Percentiles rank a stretch among this genome's conserved stretches.
Conservation (phyloP, 64 coral and sea anemone genomes). For the Astreopora myriophthalma region DNA sequence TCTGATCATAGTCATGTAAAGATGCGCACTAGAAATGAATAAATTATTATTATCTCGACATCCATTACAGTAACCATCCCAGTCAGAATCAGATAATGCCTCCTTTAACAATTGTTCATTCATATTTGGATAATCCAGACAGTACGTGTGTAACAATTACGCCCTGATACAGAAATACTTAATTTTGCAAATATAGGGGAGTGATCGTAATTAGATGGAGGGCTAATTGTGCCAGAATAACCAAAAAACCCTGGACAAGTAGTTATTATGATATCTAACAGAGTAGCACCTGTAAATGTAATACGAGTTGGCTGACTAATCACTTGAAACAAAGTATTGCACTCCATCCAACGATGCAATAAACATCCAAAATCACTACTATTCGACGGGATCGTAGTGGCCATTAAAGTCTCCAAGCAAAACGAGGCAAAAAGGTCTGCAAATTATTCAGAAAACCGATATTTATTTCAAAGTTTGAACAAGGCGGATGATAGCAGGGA, state of each 20-base stretch:
- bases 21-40: too few species aligned
- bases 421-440: conserved; percentile 37
- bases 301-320: conserved; percentile 58
- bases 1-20: too few species aligned
- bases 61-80: background rate
- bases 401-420: conserved; percentile 47
- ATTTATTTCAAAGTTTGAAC: background rate
- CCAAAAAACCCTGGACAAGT: conserved; percentile 53
- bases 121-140: background rate
- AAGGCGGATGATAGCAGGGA: background rate
- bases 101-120: background rate
- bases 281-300: conserved; percentile 1
- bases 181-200: conserved; percentile 30
- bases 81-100: conserved; percentile 10
- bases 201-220: conserved; percentile 57
- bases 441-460: conserved; percentile 27
- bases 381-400: conserved; percentile 42
- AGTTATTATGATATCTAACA: conserved; percentile 60
- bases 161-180: background rate
- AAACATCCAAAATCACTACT: conserved; percentile 39
- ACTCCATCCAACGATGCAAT: conserved; percentile 26
- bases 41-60: conserved; percentile 28
- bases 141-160: conserved; percentile 14
- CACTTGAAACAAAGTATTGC: conserved; percentile 44
- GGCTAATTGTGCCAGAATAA: background rate